Evolutionary conservation across 2,888 invertebrate species (phyloP).

Genomic region (Hypselothyrea guttata): DNA sequence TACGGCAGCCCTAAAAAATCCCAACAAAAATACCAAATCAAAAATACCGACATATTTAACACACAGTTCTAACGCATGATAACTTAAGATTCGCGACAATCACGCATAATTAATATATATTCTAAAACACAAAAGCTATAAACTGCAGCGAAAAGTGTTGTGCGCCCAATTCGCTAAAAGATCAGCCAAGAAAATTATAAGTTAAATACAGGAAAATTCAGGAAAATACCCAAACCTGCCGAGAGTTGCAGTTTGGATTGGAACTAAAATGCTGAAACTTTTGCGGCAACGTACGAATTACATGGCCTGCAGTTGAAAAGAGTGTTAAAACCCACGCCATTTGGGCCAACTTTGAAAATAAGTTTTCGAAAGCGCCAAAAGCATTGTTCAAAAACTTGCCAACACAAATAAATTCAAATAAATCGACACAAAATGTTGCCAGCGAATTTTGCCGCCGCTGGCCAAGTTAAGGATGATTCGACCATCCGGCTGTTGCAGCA

Average conservation of each 20-base stretch:
- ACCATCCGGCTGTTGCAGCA: background rate
- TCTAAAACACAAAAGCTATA: constrained; percentile 2
- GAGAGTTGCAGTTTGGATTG: constrained; percentile 28
- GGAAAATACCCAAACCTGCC: constrained; percentile 39
- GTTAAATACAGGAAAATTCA: background rate
- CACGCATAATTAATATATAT: constrained; percentile 1
- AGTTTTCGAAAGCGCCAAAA: too few species aligned
- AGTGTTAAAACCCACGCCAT: constrained; percentile 50
- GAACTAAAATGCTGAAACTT: constrained; percentile 63
- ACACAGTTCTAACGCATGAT: constrained; percentile 36
- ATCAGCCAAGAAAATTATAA: background rate
- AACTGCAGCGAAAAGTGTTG: too few species aligned
- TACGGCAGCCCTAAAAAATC: constrained; percentile 32
- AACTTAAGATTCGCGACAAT: constrained; percentile 16
- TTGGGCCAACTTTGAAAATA: constrained; percentile 32
- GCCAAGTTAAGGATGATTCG: too few species aligned
- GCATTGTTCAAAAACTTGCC: too few species aligned
- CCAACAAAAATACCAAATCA: constrained; percentile 1
- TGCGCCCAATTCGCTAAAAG: constrained; percentile 1
- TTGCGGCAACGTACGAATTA: constrained; percentile 67
- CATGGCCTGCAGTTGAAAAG: constrained; percentile 45
- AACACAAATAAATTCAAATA: too few species aligned
- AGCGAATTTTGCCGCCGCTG: constrained; percentile 16
- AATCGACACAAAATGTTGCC: constrained; percentile 49
- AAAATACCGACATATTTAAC: constrained; percentile 40